phyloP scores from a whole-genome alignment of 2,113 vertebrate genomes.

The Brachionichthys hirsutus region DNA sequence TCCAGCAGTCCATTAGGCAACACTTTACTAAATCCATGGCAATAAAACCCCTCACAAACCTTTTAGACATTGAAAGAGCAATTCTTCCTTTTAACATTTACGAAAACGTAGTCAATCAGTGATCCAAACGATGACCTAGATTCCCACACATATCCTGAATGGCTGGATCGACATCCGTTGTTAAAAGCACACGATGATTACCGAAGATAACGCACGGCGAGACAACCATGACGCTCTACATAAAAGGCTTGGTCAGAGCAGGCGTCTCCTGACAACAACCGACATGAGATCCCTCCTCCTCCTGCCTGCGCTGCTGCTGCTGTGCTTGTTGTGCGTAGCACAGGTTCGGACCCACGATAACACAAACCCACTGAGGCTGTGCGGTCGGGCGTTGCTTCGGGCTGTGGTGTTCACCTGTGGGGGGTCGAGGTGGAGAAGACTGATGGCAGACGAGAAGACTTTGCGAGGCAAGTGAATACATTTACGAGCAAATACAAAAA shows the following conservation, averaged over 20 bases:
- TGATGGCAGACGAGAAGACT: slow-evolving; percentile 31
- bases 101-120: slow-evolving; percentile 38
- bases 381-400: slow-evolving; percentile 81
- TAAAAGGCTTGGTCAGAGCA: slow-evolving; percentile 39
- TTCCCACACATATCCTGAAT: slow-evolving; percentile 57
- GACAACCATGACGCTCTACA: slow-evolving; percentile 23
- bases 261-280: slow-evolving; percentile 5
- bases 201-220: slow-evolving; percentile 24
- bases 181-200: slow-evolving; percentile 48
- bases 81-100: slow-evolving; percentile 51
- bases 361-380: slow-evolving; percentile 74
- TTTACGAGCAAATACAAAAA: not conserved
- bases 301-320: slow-evolving; percentile 53
- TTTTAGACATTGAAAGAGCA: slow-evolving; percentile 37
- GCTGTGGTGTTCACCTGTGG: slow-evolving; percentile 86
- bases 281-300: slow-evolving; percentile 60
- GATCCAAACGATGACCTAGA: slow-evolving; percentile 33
- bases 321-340: slow-evolving; percentile 41
- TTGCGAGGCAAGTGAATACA: slow-evolving; percentile 66
- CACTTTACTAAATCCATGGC: slow-evolving; percentile 52
- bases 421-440: slow-evolving; percentile 84
- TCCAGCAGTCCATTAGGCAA: slow-evolving; percentile 61
- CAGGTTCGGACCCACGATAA: slow-evolving; percentile 28
- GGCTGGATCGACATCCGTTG: slow-evolving; percentile 39
- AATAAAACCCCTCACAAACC: slow-evolving; percentile 65